Evolutionary conservation across 2,888 invertebrate genomes (phyloP), one percentile per base, ranked within the genome.

Genomic region (Archaeoteleia sp.): DNA sequence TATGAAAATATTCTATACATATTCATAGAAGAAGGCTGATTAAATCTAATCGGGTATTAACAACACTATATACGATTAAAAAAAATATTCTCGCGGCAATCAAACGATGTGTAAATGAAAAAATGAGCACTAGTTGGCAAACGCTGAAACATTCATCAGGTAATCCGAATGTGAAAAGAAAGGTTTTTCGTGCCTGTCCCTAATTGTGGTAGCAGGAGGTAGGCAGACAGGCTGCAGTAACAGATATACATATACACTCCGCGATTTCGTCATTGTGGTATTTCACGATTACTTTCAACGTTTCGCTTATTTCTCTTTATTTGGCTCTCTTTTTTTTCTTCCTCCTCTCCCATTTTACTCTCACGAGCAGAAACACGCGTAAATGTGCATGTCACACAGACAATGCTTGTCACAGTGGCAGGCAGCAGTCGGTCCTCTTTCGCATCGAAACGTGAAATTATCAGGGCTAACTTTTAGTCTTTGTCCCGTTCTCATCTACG

Each of bases 401-500:
- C 61, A 67, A 67, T 61, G 55, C 37, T 14, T 27, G 40, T 51
- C 37, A 55, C 34, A 45, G 29, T 58, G 54, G 55, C 46, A 70
- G 55, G 51, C 54, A 45, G 20, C 43, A 48, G 51, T 67, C 60
- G 43, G 45, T 58, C 20, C 30, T 58, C 34, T 51, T 58, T 69
- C 57, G 45, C 62, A 73, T 67, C 69, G 67, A 61, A 78, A 78
- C 75, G 72, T 69, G 61, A 76, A 78, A 78, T 75, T 77, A 79
- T 78, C 78, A 80, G 68, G 78, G 72, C 78, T 80, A 80, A 80
- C 79, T 80, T 79, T 74, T 72, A 71, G 73, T 70, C 77, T 77
- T 78, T 78, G 77, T 75, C 73, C 72, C 66, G 65, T 68, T 70
- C 72, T 73, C 65, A 34, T 42, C 54, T 55, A 54, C 65, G 57